Conservation (phyloP, 2,113 vertebrate genomes). For the Megalops atlanticus region DNA sequence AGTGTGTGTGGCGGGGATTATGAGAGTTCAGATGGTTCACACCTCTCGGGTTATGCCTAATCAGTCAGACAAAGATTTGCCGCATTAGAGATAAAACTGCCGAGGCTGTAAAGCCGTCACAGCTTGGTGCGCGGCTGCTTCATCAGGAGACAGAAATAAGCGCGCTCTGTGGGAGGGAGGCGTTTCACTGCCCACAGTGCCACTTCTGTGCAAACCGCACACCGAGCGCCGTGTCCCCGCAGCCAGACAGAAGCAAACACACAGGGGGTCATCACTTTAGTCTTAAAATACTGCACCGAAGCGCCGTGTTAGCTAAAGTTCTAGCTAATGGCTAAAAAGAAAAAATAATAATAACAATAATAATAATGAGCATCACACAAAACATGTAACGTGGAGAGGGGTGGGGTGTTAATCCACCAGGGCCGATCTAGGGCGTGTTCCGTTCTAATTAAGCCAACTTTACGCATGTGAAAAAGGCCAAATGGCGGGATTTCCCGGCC, state of each 20-base stretch:
- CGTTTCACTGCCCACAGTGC: background rate
- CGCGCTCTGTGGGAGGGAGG: background rate
- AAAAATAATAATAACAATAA: slow-evolving; percentile 26
- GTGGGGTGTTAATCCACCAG: slow-evolving; percentile 30
- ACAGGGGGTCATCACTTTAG: background rate
- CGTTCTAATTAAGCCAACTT: slow-evolving; percentile 60
- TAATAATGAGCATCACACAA: slow-evolving; percentile 18
- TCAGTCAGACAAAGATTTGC: background rate
- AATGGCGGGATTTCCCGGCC: slow-evolving; percentile 52
- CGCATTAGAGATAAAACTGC: background rate
- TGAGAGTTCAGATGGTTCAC: background rate
- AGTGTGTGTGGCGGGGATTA: background rate
- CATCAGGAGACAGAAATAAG: background rate
- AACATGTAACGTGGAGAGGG: slow-evolving; percentile 43
- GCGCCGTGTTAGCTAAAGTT: too few relatives aligned
- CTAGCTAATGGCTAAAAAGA: slow-evolving; percentile 22
- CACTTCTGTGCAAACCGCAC: background rate
- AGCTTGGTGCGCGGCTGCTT: background rate
- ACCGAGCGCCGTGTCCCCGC: background rate
- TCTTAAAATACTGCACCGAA: too few relatives aligned
- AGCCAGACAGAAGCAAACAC: background rate
- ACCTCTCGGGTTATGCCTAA: background rate
- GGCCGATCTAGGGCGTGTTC: slow-evolving; percentile 45
- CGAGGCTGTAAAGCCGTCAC: background rate
- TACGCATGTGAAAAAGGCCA: slow-evolving; percentile 61